Base-by-base conservation (phyloP, 2,888 invertebrate genomes). In the Caenorhabditis doughertyi region DNA sequence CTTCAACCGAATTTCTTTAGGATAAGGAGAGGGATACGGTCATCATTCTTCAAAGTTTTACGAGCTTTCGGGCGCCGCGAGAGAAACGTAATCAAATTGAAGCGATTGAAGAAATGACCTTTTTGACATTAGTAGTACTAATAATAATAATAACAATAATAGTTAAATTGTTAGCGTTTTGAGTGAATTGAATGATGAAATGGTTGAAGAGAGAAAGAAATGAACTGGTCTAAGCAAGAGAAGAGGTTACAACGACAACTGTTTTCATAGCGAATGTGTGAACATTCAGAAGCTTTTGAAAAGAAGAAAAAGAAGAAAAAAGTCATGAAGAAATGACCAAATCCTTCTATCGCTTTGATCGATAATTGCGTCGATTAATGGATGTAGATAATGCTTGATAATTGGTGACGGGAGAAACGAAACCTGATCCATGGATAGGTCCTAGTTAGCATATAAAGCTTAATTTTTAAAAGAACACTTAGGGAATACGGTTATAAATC, bases 281-380 rank as follows among this genome's bases (percentile, higher is more conserved):
- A 64, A 49, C 47, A 65, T 25, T 55, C 9, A 27, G 32, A 55
- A 29, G 35, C 25, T 21, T 62, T 47, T 64, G 27, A 29, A 39
- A 51, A 8, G 56, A 56, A 56, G 18, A 29, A 71, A 47, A 21
- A 47, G 18, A 55, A 56, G 35, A 18, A 51, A 73, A 49, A 23
- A 58, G 23, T 27, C 13, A n/a, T 27, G 58, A 58, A 76, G 56
- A 65, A 76, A 65, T 76, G 76, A 51, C 67, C 76, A 76, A 76
- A 76, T 76, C 76, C 76, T 67, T 68, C 56, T 56, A 39, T 60
- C 60, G 55, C 44, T 47, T 47, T 29, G 56, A 76, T 76, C 76
- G 67, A 76, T 76, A 76, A 76, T 76, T 76, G 76, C 76, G 60
- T 68, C 76, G 76, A 76, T 76, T 67, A 76, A 76, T 76, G 76